Percentiles rank a stretch among this genome's conserved stretches.
Conservation (phyloP, 2,113 vertebrate genomes). For the Psephotus haematonotus region DNA sequence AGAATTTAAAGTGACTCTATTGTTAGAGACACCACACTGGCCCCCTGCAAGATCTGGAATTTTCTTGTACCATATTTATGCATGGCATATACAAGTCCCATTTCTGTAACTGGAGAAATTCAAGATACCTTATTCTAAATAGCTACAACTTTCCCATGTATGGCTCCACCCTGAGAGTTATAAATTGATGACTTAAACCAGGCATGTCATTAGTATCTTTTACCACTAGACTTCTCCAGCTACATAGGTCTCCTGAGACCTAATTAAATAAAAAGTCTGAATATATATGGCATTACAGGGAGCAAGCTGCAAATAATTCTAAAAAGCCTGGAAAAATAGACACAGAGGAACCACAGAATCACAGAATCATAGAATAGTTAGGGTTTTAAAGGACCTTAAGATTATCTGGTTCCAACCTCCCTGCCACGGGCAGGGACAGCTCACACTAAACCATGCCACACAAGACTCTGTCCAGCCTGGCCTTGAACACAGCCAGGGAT, state of each 20-base stretch:
- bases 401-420: background rate
- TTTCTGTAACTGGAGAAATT: background rate
- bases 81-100: background rate
- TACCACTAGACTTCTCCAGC: background rate
- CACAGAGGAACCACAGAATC: background rate
- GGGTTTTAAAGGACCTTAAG: background rate
- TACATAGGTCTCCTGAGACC: background rate
- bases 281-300: background rate
- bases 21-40: background rate
- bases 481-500: background rate
- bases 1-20: background rate
- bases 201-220: background rate
- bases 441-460: background rate
- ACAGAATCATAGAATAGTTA: background rate
- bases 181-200: background rate
- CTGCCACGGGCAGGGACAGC: background rate
- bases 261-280: background rate
- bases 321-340: background rate
- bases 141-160: background rate
- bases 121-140: background rate
- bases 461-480: background rate
- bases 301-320: background rate
- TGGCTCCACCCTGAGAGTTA: background rate
- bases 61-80: background rate
- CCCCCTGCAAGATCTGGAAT: background rate